These are phyloP conservation scores for Orycteropus afer DNA, from an alignment of 2,113 vertebrate species.

Conservation along the genomic window DNA sequence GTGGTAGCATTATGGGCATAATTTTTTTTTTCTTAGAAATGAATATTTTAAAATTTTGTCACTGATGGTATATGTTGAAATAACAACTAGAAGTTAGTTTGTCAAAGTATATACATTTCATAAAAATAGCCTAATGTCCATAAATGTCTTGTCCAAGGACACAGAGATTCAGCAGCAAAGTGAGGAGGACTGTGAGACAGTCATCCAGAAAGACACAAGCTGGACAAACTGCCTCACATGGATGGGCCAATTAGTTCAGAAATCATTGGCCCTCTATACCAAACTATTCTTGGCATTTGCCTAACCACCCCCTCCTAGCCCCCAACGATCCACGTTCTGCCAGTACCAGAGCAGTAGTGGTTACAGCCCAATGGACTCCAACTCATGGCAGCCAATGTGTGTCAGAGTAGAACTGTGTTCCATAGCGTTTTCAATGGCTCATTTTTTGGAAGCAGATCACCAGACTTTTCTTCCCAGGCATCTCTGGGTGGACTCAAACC, in stretches of 20 bases:
- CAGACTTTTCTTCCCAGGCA: too few relatives aligned
- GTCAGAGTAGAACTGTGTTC: too few relatives aligned
- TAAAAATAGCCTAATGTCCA: background rate
- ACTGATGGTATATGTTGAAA: background rate
- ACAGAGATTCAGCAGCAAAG: background rate
- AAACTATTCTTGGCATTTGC: background rate
- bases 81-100: background rate
- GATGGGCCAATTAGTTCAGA: background rate
- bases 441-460: background rate
- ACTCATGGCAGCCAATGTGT: too few relatives aligned
- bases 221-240: background rate
- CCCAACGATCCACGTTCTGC: too few relatives aligned
- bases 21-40: conserved; percentile 14
- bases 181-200: background rate
- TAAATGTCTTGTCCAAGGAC: background rate
- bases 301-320: too few relatives aligned
- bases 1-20: background rate
- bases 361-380: too few relatives aligned
- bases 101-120: background rate
- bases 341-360: too few relatives aligned
- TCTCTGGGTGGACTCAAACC: too few relatives aligned
- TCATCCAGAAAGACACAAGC: background rate
- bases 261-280: background rate
- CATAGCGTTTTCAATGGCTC: too few relatives aligned
- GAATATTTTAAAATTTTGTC: conserved; percentile 27